phyloP scores from a whole-genome alignment of 2,113 vertebrate genomes.

The Centrocercus urophasianus region DNA sequence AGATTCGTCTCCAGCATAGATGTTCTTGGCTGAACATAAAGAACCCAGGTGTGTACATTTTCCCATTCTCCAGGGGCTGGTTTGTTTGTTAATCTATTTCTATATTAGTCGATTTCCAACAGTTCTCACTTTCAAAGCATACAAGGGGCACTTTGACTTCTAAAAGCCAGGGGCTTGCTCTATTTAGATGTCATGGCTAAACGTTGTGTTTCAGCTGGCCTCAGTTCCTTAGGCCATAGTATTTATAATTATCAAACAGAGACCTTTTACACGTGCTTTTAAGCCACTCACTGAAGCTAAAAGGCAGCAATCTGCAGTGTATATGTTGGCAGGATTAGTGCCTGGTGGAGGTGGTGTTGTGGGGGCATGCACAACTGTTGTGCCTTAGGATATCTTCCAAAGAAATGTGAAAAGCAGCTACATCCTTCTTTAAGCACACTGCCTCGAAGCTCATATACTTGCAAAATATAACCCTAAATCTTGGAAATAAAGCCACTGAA shows the following conservation, averaged over 20 bases:
- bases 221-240: neutral
- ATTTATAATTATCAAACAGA: neutral
- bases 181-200: neutral
- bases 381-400: neutral
- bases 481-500: neutral
- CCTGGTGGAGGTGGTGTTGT: neutral
- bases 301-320: fast-evolving
- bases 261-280: neutral
- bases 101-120: too few species aligned
- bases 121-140: too few species aligned
- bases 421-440: neutral
- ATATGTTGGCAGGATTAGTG: neutral
- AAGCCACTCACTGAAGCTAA: neutral
- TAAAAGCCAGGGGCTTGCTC: neutral
- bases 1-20: neutral
- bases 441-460: neutral
- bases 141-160: neutral
- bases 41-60: neutral
- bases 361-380: neutral
- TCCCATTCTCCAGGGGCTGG: neutral
- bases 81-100: neutral
- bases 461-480: neutral
- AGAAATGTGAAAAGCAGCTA: neutral
- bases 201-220: neutral
- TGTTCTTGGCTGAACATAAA: neutral